Evolutionary conservation across 2,797 vertebrate genomes (phyloP).

Genomic region (Euthynnus affinis): DNA sequence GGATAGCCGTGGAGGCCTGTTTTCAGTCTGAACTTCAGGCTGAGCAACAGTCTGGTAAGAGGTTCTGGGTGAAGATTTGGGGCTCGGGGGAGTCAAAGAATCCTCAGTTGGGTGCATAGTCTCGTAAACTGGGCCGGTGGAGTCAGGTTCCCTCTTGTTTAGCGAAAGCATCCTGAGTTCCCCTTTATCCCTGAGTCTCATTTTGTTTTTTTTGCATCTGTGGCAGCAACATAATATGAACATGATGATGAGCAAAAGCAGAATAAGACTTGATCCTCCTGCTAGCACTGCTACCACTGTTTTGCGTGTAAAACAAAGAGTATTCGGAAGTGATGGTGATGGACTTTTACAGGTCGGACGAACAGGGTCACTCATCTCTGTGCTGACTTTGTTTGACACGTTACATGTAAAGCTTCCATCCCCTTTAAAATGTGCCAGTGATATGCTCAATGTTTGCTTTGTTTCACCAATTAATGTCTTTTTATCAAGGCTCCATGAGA

Average conservation of each 20-base stretch:
- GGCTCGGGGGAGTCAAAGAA: not conserved
- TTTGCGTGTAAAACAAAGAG: constrained; percentile 49
- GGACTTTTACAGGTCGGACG: constrained; percentile 46
- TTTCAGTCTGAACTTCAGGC: constrained; percentile 38
- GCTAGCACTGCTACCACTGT: constrained; percentile 22
- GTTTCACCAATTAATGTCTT: constrained; percentile 55
- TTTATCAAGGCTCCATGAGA: constrained; percentile 65
- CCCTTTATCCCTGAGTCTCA: not conserved
- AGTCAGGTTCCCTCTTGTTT: constrained; percentile 1
- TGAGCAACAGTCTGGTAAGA: constrained; percentile 25
- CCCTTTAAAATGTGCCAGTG: constrained; percentile 45
- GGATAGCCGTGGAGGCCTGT: not conserved
- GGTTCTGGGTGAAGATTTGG: constrained; percentile 23
- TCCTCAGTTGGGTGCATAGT: constrained; percentile 44
- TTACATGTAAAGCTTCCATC: constrained; percentile 57
- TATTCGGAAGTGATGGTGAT: not conserved
- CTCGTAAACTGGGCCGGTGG: constrained; percentile 53
- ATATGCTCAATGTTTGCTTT: constrained; percentile 53
- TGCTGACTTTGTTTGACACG: constrained; percentile 64
- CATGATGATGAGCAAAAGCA: constrained; percentile 60
- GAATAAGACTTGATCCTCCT: constrained; percentile 54
- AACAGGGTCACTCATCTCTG: constrained; percentile 55
- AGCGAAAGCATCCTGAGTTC: constrained; percentile 46
- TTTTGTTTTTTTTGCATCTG: constrained; percentile 16
- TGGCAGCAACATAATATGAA: constrained; percentile 36